These are phyloP conservation scores for Steinernema hermaphroditum DNA, from an alignment of 2,888 invertebrate species.

Conservation along the genomic window DNA sequence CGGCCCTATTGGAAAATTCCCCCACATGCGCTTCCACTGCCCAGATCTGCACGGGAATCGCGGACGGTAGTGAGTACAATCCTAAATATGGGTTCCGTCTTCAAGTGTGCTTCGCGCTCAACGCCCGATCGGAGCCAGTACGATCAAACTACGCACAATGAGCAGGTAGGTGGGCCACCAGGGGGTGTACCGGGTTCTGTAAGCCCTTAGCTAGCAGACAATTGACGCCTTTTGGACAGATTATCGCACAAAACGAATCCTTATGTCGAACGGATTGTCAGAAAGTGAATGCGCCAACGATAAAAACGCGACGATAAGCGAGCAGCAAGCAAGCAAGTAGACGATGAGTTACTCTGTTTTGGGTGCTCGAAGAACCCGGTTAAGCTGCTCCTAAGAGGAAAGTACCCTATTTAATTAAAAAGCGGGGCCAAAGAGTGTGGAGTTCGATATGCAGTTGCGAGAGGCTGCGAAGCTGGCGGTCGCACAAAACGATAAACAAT, in stretches of 20 bases:
- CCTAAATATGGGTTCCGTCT: background rate
- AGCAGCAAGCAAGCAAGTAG: conserved; percentile 11
- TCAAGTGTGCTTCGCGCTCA: background rate
- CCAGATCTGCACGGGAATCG: background rate
- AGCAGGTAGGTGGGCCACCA: background rate
- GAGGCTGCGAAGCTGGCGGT: background rate
- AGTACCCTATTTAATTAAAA: conserved; percentile 22
- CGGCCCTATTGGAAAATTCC: conserved; percentile 6
- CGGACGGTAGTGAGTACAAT: too few relatives aligned
- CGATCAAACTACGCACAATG: conserved; percentile 25
- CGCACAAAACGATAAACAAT: conserved; percentile 22
- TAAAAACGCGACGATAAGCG: background rate
- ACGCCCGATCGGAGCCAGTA: conserved; percentile 24
- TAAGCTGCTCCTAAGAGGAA: background rate
- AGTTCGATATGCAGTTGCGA: too few relatives aligned
- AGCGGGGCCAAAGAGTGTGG: background rate
- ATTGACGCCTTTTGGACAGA: conserved; percentile 2
- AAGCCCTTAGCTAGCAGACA: background rate
- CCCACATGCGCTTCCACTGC: conserved; percentile 6
- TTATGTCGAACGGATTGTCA: too few relatives aligned
- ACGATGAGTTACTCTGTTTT: background rate
- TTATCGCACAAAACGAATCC: too few relatives aligned
- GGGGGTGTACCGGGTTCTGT: background rate
- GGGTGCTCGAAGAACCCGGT: conserved; percentile 18
- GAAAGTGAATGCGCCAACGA: background rate